phyloP scores from a whole-genome alignment of 2,888 invertebrate genomes.

The Plebejus argus region DNA sequence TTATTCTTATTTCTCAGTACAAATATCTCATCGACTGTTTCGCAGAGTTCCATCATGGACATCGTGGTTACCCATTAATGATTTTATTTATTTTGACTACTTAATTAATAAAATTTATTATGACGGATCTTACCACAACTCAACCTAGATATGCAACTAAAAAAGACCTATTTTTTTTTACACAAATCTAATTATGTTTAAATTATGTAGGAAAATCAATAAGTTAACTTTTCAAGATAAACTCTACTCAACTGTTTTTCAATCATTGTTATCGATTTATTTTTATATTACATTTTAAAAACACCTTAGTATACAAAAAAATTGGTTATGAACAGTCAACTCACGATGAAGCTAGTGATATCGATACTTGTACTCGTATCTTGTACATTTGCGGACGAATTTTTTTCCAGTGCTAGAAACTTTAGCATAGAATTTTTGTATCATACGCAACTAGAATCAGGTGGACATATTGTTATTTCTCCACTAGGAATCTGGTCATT shows the following conservation, averaged over 20 bases:
- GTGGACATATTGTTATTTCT: constrained; percentile 66
- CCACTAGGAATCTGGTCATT: constrained; percentile 73
- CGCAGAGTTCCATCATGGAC: background rate
- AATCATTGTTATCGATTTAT: background rate
- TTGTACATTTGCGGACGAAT: constrained; percentile 52
- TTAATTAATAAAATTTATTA: no score
- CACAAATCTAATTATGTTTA: no score
- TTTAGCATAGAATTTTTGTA: constrained; percentile 66
- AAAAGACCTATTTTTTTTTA: no score
- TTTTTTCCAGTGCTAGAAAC: constrained; percentile 55
- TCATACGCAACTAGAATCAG: constrained; percentile 58
- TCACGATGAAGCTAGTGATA: constrained; percentile 54
- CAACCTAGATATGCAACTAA: no score
- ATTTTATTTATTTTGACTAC: no score
- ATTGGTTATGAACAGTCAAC: constrained; percentile 50
- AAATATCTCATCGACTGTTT: background rate
- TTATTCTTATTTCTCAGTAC: background rate
- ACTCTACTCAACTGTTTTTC: background rate
- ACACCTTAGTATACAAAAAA: constrained; percentile 53
- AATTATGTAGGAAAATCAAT: no score
- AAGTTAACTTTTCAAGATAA: background rate
- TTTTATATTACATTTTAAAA: background rate
- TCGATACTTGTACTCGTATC: constrained; percentile 51
- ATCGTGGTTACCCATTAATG: no score
- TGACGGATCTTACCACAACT: no score